Evolutionary conservation across 2,797 vertebrate species (phyloP), one percentile per base, ranked within the genome.

Genomic region (Graptemys geographica): DNA sequence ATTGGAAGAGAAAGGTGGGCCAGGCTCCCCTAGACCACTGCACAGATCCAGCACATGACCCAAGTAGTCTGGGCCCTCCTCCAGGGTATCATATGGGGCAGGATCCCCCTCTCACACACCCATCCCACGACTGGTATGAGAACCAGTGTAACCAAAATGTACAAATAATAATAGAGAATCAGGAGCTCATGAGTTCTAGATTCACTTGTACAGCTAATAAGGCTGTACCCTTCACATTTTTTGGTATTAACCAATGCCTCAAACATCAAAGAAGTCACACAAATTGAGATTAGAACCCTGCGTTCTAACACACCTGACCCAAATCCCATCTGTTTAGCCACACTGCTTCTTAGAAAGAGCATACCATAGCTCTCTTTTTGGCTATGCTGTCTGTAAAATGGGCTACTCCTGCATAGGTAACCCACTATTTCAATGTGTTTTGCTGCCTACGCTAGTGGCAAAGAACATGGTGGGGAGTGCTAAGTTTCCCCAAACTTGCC

Each of bases 21-120:
- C 56, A 69, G 4, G 7, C n/a, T 69, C n/a, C 62, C 86, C 81
- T 0, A 0, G 2, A 27, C 55, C 16, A 81, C 33, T 2, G 9
- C 37, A 16, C 16, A 78, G 65, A 41, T 62, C 8, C 37, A 82
- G 79, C 83, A 78, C 1, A 1, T 44, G 8, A 10, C 5, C 84
- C 84, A 19, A 79, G n/a, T 19, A 16, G 27, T 65, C 57, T 53
- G 44, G 2, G 11, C 1, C n/a, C 87, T 33, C 11, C 53, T 59
- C 72, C 81, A 31, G 37, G 55, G 3, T 87, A 82, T 90, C 51
- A 86, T 80, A 33, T 21, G 53, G 4, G 10, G 3, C 37, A 74
- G 69, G 79, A 91, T 88, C 49, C 53, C 2, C 31, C 89, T 86
- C 12, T 27, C 8, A 56, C 8, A 31, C 11, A 31, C 9, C 21